Evolutionary conservation across 2,113 vertebrate genomes (phyloP).

Genomic region (Pholis gunnellus): DNA sequence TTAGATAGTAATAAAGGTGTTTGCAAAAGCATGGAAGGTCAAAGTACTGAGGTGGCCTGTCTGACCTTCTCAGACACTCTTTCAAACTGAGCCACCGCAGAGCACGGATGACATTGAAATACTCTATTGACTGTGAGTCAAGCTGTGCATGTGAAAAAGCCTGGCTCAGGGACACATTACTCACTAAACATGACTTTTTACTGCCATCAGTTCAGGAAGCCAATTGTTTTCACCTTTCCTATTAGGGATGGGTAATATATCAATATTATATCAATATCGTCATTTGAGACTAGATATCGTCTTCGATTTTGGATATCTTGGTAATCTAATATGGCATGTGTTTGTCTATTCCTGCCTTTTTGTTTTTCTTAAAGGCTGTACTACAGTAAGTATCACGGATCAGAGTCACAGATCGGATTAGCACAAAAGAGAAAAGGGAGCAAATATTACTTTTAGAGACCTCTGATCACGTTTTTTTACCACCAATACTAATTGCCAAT

Average conservation of each 20-base stretch:
- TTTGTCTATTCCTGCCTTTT: background rate
- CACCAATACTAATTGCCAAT: too few relatives aligned
- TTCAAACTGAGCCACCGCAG: slow-evolving; percentile 70
- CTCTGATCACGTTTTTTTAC: too few relatives aligned
- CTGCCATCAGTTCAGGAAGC: slow-evolving; percentile 60
- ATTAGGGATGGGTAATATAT: background rate
- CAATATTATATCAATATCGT: background rate
- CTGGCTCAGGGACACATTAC: slow-evolving; percentile 68
- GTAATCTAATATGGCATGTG: background rate
- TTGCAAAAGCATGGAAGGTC: slow-evolving; percentile 70
- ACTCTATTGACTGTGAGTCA: slow-evolving; percentile 77
- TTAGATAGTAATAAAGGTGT: slow-evolving; percentile 67
- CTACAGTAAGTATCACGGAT: background rate
- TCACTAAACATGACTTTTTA: slow-evolving; percentile 77
- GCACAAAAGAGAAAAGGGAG: too few relatives aligned
- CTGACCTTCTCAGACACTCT: slow-evolving; percentile 75
- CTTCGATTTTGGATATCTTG: background rate
- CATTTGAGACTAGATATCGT: background rate
- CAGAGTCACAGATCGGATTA: background rate
- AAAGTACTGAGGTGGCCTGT: slow-evolving; percentile 71
- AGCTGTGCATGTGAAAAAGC: slow-evolving; percentile 79
- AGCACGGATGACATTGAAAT: slow-evolving; percentile 77
- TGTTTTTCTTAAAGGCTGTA: background rate
- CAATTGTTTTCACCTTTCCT: slow-evolving; percentile 45
- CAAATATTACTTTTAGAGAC: too few relatives aligned